Base-by-base conservation (phyloP, 2,113 vertebrate species). In the Hypanus sabinus region DNA sequence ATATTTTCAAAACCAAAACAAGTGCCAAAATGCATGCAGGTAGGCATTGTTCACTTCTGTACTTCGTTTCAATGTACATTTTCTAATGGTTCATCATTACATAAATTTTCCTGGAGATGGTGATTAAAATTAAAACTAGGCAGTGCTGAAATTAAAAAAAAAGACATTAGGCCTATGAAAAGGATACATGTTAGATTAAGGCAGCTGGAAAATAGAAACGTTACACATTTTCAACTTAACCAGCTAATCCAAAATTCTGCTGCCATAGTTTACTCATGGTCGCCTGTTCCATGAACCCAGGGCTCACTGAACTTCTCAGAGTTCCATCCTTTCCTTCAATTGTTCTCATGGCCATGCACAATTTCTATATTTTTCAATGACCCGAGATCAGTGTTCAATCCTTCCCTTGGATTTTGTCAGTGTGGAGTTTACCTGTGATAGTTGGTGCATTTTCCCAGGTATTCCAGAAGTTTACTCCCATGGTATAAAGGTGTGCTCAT, bases 1-100 rank as follows among this genome's bases (percentile, higher is more conserved):
- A 33, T 90, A 90, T n/a, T 90, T 90, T 90, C 62, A 90, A 65
- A 90, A 90, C 3, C 57, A 90, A 90, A 90, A 90, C 83, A 90
- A 65, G n/a, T 90, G 60, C 60, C n/a, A 20, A 90, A 90, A 33
- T 90, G 20, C 22, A 65, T 33, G 12, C 16, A 90, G 60, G n/a
- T 65, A 18, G 12, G 16, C 60, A 33, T 5, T 65, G 60, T 12
- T 90, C 60, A 33, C 85, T 33, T 62, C 60, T 33, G 8, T 18
- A 33, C 27, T 88, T 62, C 33, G 60, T 65, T 90, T 65, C n/a
- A 90, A 33, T 65, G 12, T 90, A 18, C 30, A 68, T 90, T 68
- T 33, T 68, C 30, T 7, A 90, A 8, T 90, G n/a, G 18, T 90
- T 90, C 6, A 9, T 20, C 16, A 88, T 88, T 88, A 62, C 7